phyloP scores from a whole-genome alignment of 2,113 vertebrate genomes.

The Sisor rabdophorus region DNA sequence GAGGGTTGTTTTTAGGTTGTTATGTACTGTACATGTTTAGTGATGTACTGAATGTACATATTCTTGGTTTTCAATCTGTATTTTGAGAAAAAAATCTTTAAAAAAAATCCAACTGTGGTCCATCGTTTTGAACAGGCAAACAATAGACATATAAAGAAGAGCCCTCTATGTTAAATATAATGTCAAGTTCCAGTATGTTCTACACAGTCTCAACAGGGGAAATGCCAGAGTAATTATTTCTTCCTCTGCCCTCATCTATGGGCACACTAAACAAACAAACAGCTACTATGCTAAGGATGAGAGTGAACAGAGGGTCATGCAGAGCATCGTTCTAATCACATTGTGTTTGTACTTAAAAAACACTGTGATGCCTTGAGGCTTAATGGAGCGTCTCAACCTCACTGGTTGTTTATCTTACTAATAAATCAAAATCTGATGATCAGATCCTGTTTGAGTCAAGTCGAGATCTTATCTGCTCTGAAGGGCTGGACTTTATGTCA shows the following conservation, averaged over 20 bases:
- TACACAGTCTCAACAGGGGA: slow-evolving; percentile 14
- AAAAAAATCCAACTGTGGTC: neutral
- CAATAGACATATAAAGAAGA: neutral
- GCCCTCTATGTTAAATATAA: neutral
- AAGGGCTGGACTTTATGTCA: neutral
- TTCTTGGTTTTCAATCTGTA: neutral
- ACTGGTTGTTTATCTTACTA: neutral
- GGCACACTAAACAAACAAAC: slow-evolving; percentile 22
- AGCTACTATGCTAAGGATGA: neutral
- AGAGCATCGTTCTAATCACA: neutral
- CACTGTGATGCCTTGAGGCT: neutral
- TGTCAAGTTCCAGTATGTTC: neutral
- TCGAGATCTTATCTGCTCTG: neutral
- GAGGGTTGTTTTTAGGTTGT: slow-evolving; percentile 12
- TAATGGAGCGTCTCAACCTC: neutral
- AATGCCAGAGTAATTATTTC: slow-evolving; percentile 35
- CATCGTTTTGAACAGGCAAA: neutral
- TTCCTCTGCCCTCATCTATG: neutral
- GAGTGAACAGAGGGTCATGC: neutral
- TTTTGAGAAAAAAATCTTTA: neutral
- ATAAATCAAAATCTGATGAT: slow-evolving; percentile 5
- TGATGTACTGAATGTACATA: slow-evolving; percentile 1
- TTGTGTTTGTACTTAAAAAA: neutral
- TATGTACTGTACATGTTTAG: neutral
- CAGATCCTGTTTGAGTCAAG: neutral